Conservation (phyloP, 2,888 invertebrate species). For the Ptilodon capucinus region DNA sequence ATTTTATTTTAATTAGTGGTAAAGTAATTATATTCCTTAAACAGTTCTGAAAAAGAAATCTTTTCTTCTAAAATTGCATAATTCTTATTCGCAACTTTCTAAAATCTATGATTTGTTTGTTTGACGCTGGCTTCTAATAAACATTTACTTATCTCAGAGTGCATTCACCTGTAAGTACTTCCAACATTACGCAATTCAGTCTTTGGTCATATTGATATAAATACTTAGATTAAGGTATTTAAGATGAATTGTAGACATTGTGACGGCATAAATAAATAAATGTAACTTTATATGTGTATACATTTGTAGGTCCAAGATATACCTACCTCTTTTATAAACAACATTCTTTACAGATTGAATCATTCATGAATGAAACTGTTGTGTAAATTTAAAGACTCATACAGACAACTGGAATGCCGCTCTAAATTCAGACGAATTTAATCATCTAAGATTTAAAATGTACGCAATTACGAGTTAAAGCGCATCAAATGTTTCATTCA, state of each 20-base stretch:
- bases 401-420: no score
- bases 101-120: constrained; percentile 1
- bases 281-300: neutral
- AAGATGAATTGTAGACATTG: constrained; percentile 15
- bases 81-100: neutral
- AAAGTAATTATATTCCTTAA: neutral
- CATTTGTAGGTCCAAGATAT: no score
- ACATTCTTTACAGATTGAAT: constrained; percentile 28
- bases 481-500: no score
- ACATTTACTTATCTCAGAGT: constrained; percentile 3
- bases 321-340: constrained; percentile 6
- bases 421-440: no score
- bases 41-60: neutral
- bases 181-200: constrained; percentile 18
- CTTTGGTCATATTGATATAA: constrained; percentile 11
- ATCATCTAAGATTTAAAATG: no score
- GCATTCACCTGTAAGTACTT: constrained; percentile 12
- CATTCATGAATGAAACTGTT: constrained; percentile 9
- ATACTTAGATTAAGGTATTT: neutral
- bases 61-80: neutral
- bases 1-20: neutral
- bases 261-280: constrained; percentile 8
- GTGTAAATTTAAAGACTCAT: no score
- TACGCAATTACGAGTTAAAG: no score
- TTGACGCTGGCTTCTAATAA: neutral